Conservation (phyloP, 1,140 invertebrate genomes). For the Conus betulinus region DNA sequence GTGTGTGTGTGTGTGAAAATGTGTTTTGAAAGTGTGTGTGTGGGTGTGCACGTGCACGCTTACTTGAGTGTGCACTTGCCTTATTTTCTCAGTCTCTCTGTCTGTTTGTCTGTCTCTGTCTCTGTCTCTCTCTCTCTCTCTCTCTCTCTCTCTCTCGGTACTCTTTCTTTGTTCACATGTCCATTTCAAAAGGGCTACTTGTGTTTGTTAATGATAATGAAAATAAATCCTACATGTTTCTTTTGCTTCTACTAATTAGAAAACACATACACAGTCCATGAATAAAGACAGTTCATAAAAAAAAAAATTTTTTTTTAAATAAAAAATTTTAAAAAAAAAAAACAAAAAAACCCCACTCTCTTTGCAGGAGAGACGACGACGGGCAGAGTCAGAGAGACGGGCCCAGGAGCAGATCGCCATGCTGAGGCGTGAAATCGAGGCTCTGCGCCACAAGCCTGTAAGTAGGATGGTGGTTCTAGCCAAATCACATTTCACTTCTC, state of each 20-base stretch:
- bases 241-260: not conserved
- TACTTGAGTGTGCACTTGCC: too few relatives aligned
- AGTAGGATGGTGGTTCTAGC: not conserved
- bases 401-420: slow-evolving; percentile 64
- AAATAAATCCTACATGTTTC: not conserved
- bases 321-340: not conserved
- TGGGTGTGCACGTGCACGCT: too few relatives aligned
- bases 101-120: too few relatives aligned
- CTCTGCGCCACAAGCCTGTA: slow-evolving; percentile 54
- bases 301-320: too few relatives aligned
- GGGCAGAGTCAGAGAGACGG: slow-evolving; percentile 57
- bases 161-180: not conserved
- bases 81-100: too few relatives aligned
- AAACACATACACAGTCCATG: not conserved
- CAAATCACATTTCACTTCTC: too few relatives aligned
- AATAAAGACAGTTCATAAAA: not conserved
- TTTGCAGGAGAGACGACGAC: slow-evolving; percentile 57
- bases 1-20: too few relatives aligned
- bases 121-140: not conserved
- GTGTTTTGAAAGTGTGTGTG: too few relatives aligned
- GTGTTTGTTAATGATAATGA: not conserved
- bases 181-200: too few relatives aligned
- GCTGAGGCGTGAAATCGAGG: slow-evolving; percentile 59
- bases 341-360: not conserved
- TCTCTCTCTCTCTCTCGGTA: not conserved